These are phyloP conservation scores for Pedionomus torquatus DNA, from an alignment of 2,113 vertebrate species.

Conservation along the genomic window DNA sequence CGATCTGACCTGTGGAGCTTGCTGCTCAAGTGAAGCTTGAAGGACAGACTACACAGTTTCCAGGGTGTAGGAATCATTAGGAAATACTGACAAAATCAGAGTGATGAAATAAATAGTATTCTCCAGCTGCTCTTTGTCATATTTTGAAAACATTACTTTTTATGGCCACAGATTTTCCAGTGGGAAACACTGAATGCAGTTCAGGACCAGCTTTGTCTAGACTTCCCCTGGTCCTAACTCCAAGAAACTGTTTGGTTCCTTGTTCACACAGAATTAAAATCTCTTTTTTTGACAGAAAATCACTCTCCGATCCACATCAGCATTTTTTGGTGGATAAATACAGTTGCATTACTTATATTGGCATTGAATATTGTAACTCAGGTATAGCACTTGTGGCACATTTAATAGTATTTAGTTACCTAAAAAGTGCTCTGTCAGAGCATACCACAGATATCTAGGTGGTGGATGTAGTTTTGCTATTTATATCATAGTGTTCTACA, in stretches of 20 bases:
- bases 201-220: not conserved
- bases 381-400: not conserved
- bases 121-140: not conserved
- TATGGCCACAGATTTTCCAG: constrained; percentile 29
- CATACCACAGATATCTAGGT: not conserved
- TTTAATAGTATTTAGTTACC: not conserved
- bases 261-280: not conserved
- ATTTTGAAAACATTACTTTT: constrained; percentile 39
- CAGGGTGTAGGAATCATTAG: constrained; percentile 1
- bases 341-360: not conserved
- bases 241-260: not conserved
- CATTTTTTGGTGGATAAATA: not conserved
- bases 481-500: constrained; percentile 6
- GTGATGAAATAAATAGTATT: constrained; percentile 4
- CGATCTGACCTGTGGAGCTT: not conserved
- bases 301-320: not conserved
- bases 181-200: not conserved
- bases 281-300: not conserved
- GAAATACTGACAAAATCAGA: constrained; percentile 32
- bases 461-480: constrained; percentile 22
- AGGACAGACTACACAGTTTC: not conserved
- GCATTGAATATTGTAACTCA: not conserved
- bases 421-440: not conserved
- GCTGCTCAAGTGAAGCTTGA: not conserved
- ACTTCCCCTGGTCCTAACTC: not conserved